Evolutionary conservation across 2,113 vertebrate species (phyloP), one percentile per base, ranked within the genome.

Genomic region (Poeciliopsis occidentalis): DNA sequence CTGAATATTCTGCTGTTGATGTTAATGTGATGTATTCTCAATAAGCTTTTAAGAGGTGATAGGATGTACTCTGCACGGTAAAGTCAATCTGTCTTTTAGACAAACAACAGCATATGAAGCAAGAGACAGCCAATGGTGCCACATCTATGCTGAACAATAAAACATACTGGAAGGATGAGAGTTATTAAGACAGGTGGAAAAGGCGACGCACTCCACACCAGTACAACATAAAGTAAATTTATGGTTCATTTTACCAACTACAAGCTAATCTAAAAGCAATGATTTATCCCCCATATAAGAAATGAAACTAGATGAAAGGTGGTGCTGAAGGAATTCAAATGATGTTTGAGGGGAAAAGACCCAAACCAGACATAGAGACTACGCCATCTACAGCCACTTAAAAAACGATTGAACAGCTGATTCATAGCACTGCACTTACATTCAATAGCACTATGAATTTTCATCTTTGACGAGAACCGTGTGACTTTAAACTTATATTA

Each of bases 231-330:
- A 90, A 89, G 83, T 0, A 77, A 82, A 90, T 88, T 64, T 78
- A 91, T 78, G 81, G 73, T 76, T 87, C 81, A 82, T 89, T 90
- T 81, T 15, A 17, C 76, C 89, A 79, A 83, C 79, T 73, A 80
- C 65, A 69, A 85, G 78, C 78, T 83, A 88, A 88, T 88, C 84
- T 80, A 80, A 89, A 80, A 78, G 73, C 78, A 79, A 85, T 82
- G 86, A 92, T 44, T 86, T 87, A 83, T 80, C 71, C 34, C 44
- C 67, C 62, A 17, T 60, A 67, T 75, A 72, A 71, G 78, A 83
- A 88, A 86, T 91, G 79, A 86, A 91, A 85, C 44, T 57, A 68
- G 68, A 85, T 81, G 81, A 86, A 89, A 84, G 74, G 72, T 70
- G 64, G 69, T 31, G 51, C 51, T 66, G 71, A 70, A 74, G 72